These are phyloP conservation scores for Catamblyrhynchus diadema DNA, from an alignment of 2,797 vertebrate genomes.

Conservation along the genomic window DNA sequence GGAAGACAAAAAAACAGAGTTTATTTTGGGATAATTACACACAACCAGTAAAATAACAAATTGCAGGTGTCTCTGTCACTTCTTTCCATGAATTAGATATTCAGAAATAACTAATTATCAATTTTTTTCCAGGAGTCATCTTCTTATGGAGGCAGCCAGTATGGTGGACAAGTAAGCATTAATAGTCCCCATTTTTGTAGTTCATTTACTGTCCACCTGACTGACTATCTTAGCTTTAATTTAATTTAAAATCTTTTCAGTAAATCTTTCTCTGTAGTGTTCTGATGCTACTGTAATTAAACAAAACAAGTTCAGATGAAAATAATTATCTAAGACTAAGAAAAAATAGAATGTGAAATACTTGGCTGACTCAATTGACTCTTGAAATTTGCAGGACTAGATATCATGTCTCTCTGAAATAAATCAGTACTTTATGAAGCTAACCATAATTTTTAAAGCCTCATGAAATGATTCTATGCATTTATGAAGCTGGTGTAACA, in stretches of 20 bases:
- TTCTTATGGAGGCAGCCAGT: constrained; percentile 36
- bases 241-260: neutral
- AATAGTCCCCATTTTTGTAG: neutral
- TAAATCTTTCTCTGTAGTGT: neutral
- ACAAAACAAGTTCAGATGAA: neutral
- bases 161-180: constrained; percentile 50
- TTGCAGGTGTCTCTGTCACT: neutral
- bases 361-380: neutral
- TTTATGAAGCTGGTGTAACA: neutral
- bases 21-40: neutral
- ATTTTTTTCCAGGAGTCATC: constrained; percentile 36
- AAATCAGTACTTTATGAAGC: neutral
- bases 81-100: neutral
- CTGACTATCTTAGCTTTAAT: neutral
- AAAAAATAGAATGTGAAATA: neutral
- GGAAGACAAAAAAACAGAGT: neutral
- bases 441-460: neutral
- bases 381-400: neutral
- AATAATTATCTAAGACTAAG: neutral
- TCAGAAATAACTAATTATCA: neutral
- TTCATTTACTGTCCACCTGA: neutral
- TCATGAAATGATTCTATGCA: neutral
- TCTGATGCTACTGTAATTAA: neutral
- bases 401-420: neutral
- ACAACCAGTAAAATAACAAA: neutral